Evolutionary conservation across 2,888 invertebrate species (phyloP).

Genomic region (Lagria hirta): DNA sequence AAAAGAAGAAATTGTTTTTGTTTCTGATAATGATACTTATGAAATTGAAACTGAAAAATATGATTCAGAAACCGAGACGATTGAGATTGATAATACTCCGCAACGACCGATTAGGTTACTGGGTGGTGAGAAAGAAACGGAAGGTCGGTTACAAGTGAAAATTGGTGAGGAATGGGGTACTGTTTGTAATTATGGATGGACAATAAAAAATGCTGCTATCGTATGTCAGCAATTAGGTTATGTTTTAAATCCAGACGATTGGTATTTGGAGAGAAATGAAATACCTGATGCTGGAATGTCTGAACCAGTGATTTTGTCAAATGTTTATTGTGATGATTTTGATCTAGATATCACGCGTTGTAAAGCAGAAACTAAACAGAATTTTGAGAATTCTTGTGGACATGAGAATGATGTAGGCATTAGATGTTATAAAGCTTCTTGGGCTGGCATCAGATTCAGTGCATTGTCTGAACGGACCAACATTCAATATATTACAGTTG

Average conservation of each 20-base stretch:
- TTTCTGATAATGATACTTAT: constrained; percentile 64
- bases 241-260: constrained; percentile 88
- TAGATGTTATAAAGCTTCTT: constrained; percentile 85
- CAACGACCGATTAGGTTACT: constrained; percentile 74
- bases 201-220: constrained; percentile 83
- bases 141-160: constrained; percentile 86
- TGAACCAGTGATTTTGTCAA: constrained; percentile 77
- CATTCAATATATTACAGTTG: constrained; percentile 83
- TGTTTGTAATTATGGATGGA: constrained; percentile 97
- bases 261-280: constrained; percentile 81
- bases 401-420: constrained; percentile 88
- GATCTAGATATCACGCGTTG: constrained; percentile 90
- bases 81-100: constrained; percentile 63
- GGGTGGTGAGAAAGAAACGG: constrained; percentile 76
- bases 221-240: constrained; percentile 95
- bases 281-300: constrained; percentile 77
- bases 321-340: constrained; percentile 87
- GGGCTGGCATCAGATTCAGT: constrained; percentile 92
- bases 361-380: constrained; percentile 70
- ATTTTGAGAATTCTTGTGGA: constrained; percentile 86
- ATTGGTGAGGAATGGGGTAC: constrained; percentile 93
- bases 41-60: constrained; percentile 58
- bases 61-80: constrained; percentile 60
- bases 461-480: constrained; percentile 84
- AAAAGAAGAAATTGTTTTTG: constrained; percentile 72